Evolutionary conservation across 2,888 invertebrate genomes (phyloP).

Genomic region (Leptopilina drosophilae): DNA sequence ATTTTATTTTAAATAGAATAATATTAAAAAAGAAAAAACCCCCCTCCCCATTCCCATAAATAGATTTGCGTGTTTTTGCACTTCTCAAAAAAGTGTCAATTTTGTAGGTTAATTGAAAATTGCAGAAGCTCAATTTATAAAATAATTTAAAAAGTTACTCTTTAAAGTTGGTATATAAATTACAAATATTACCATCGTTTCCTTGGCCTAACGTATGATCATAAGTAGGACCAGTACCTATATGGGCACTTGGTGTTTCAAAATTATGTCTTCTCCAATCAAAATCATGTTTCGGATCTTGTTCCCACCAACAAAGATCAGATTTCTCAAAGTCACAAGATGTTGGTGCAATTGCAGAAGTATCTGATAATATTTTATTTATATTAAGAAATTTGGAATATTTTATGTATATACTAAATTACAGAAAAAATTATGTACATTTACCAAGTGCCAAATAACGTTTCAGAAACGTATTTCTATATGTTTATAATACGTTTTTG

Average conservation of each 20-base stretch:
- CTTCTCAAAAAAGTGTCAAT: too few relatives aligned
- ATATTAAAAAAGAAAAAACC: too few relatives aligned
- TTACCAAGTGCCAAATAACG: too few relatives aligned
- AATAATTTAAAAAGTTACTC: not conserved
- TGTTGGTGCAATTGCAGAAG: slow-evolving; percentile 73
- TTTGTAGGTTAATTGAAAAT: too few relatives aligned
- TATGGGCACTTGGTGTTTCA: slow-evolving; percentile 82
- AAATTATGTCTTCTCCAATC: slow-evolving; percentile 85
- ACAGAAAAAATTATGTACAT: too few relatives aligned
- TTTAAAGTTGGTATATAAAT: too few relatives aligned
- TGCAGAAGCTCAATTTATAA: too few relatives aligned
- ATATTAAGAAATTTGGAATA: not conserved
- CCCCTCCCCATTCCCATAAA: too few relatives aligned
- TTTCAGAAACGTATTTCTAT: too few relatives aligned
- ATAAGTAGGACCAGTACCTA: slow-evolving; percentile 85
- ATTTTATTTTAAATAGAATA: slow-evolving; percentile 6
- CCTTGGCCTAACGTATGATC: slow-evolving; percentile 85
- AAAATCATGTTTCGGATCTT: slow-evolving; percentile 84
- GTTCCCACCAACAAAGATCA: slow-evolving; percentile 88
- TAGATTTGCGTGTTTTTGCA: too few relatives aligned
- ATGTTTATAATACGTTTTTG: too few relatives aligned
- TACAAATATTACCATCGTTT: slow-evolving; percentile 74
- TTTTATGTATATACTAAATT: too few relatives aligned
- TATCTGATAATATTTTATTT: slow-evolving; percentile 65
- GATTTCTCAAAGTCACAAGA: slow-evolving; percentile 84